Evolutionary conservation across 1,140 invertebrate genomes (phyloP).

Genomic region (Caenorhabditis tropicalis): DNA sequence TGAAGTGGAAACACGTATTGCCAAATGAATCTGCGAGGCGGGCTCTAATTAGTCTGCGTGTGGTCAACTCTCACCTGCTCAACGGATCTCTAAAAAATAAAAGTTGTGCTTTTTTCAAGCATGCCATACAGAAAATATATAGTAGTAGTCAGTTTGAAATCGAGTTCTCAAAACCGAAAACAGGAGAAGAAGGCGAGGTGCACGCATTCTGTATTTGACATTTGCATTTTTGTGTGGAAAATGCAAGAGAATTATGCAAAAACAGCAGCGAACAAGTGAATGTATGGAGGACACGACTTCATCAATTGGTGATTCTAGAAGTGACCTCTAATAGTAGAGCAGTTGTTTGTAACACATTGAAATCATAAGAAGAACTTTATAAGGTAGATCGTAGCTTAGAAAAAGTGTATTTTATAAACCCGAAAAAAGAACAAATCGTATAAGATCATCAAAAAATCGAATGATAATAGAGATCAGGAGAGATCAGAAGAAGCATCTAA

Average conservation of each 20-base stretch:
- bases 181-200: neutral
- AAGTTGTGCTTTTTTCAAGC: constrained; percentile 43
- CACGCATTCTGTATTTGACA: neutral
- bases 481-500: neutral
- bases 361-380: neutral
- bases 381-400: neutral
- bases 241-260: constrained; percentile 10
- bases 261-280: neutral
- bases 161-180: neutral
- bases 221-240: neutral
- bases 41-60: neutral
- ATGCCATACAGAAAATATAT: constrained; percentile 14
- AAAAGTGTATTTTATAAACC: neutral
- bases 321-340: too few species aligned
- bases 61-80: neutral
- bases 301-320: too few species aligned
- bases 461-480: neutral
- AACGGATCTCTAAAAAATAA: constrained; percentile 45
- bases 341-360: too few species aligned
- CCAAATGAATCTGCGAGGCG: constrained; percentile 48
- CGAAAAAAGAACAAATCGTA: neutral
- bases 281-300: too few species aligned
- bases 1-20: constrained; percentile 67
- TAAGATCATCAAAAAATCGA: neutral
- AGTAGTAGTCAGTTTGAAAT: neutral